Base-by-base conservation (phyloP, 2,113 vertebrate species). In the Lamprologus tigripictilis region DNA sequence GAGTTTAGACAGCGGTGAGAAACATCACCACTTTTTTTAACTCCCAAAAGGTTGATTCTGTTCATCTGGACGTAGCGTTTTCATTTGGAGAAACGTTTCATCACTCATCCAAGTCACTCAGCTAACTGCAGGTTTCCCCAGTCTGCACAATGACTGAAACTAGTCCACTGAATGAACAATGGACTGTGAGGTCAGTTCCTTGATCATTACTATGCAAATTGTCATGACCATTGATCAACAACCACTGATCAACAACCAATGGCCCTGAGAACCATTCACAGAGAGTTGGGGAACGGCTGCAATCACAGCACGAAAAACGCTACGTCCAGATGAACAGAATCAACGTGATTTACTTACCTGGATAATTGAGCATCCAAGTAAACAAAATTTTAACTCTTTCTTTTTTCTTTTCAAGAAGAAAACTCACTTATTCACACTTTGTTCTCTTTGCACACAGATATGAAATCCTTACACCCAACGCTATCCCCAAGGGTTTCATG, bases 401-500 rank as follows among this genome's bases (percentile, higher is more conserved):
- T 6, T 5, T 76, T 3, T 1, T 19, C 89, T 68, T 63, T 26
- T 17, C 28, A 16, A 28, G 23, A 1, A 31, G 3, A 23, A 66
- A 26, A 68, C 5, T 35, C 5, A n/a, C 9, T 83, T 57, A 61
- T 37, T 84, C 61, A 47, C 16, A 28, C 10, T 63, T 76, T 88
- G 61, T 14, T 83, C 85, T 28, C 9, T 82, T 84, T 89, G 33
- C 89, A 91, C 13, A 9, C 89, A 99, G 99, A 94, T 99, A 99
- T 10, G 98, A 99, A 92, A 99, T 99, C 94, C 97, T 99, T 31
- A 99, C 99, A 71, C 99, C 99, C 45, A 99, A 99, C 53, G 98
- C 99, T 14, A 99, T 99, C 85, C 98, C 99, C 16, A 99, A 99
- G 68, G 98, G 98, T 6, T 99, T 99, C 93, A 99, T 99, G 99